phyloP scores from a whole-genome alignment of 2,113 vertebrate species.

The Upupa epops region DNA sequence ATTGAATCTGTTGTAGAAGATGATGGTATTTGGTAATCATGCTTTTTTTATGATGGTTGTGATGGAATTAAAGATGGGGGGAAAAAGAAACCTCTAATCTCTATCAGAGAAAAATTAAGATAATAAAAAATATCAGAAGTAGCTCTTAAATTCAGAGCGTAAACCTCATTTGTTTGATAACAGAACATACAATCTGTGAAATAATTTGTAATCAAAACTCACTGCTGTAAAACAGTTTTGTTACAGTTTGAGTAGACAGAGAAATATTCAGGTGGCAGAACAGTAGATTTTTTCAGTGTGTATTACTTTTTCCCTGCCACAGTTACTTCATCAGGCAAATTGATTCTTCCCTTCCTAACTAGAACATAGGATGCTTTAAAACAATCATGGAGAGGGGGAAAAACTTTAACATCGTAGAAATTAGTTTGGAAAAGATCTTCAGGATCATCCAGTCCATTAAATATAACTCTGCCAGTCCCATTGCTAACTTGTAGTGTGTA shows the following conservation, averaged over 20 bases:
- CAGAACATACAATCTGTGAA: slow-evolving; percentile 2
- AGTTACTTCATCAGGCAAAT: not conserved
- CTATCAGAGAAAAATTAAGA: slow-evolving; percentile 48
- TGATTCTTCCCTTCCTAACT: not conserved
- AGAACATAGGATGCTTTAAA: not conserved
- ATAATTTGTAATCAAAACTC: not conserved
- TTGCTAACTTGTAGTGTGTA: too few relatives aligned
- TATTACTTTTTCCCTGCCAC: not conserved
- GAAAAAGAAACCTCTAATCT: slow-evolving; percentile 53
- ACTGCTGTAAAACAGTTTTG: not conserved
- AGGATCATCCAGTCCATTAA: too few relatives aligned
- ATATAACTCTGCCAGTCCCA: too few relatives aligned
- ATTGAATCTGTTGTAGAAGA: slow-evolving; percentile 61
- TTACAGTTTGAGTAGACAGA: not conserved
- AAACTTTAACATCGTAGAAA: too few relatives aligned
- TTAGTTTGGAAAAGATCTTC: too few relatives aligned
- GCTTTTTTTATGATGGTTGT: slow-evolving; percentile 58
- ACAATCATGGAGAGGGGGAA: not conserved
- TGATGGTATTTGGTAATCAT: slow-evolving; percentile 54
- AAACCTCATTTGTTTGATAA: not conserved
- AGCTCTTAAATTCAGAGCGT: not conserved
- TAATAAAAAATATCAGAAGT: slow-evolving; percentile 8
- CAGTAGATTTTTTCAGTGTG: not conserved
- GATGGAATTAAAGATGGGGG: slow-evolving; percentile 58
- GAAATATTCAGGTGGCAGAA: slow-evolving; percentile 31